Evolutionary conservation across 2,888 invertebrate species (phyloP).

Genomic region (Hetaerina titia): DNA sequence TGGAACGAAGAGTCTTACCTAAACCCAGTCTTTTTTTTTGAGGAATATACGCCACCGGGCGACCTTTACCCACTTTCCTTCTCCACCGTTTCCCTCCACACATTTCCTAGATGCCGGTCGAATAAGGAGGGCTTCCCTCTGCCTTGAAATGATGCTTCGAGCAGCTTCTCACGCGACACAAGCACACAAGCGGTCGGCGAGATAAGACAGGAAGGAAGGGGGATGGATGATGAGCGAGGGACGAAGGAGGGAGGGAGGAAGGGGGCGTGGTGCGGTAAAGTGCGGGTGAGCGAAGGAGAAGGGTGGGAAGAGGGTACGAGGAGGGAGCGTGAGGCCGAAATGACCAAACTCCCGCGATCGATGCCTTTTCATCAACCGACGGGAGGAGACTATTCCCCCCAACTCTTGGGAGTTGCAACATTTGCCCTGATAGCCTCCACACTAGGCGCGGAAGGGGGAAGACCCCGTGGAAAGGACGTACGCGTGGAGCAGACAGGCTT

Average conservation of each 20-base stretch:
- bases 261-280: no score
- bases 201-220: no score
- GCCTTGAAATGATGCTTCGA: neutral
- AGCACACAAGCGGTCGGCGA: neutral
- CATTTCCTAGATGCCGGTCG: neutral
- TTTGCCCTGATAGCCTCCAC: neutral
- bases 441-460: neutral
- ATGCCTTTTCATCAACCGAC: neutral
- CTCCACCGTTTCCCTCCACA: no score
- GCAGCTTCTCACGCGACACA: neutral
- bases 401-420: neutral
- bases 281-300: no score
- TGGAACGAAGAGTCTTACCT: no score
- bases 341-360: slow-evolving; percentile 29
- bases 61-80: no score
- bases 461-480: neutral
- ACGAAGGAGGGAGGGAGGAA: no score
- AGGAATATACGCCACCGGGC: no score
- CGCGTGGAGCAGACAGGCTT: neutral
- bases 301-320: no score
- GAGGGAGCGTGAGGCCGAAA: neutral
- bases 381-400: neutral
- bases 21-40: no score
- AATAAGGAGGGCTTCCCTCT: neutral
- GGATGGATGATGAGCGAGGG: no score